Evolutionary conservation across 2,888 invertebrate species (phyloP), one percentile per base, ranked within the genome.

Genomic region (Diadromus collaris): DNA sequence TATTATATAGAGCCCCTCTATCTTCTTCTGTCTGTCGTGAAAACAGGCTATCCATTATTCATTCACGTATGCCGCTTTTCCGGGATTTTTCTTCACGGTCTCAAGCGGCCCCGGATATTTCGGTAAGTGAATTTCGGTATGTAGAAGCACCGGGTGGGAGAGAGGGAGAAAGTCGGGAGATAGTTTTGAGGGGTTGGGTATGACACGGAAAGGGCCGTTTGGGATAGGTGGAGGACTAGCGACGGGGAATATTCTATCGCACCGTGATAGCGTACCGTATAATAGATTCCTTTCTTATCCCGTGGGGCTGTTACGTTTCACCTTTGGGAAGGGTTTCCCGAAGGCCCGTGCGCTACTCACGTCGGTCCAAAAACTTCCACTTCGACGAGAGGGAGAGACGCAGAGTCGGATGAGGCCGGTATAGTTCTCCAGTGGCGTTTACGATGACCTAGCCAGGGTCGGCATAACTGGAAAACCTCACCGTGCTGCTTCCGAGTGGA

Each of bases 21-120:
- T 44, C 29, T 56, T 44, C 29, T 69, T 69, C 68, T 58, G 44
- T 32, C 41, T 58, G 68, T 65, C 56, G 54, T 60, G 77, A 78
- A 80, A 81, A 80, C 80, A 80, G 70, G 65, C 34, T 72, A 85
- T 85, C 85, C 85, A 85, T 85, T 86, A 86, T 86, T 85, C 86
- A 84, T 84, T 78, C 78, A 46, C 72, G 75, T 68, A 71, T 51
- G 75, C 54, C 76, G 76, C 69, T 84, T 78, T 76, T 63, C 71
- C 38, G 34, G 65, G 77, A 81, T 82, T 84, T 82, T 81, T 76
- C 83, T 68, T 61, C 34, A 38, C 24, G 65, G 27, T 71, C 56
- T 71, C 79, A 65, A 80, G 76, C 81, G 67, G 58, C 63, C 76
- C 70, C 81, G 82, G 83, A 81, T 82, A 77, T 82, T 84, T 85